A percentile compares a stretch with the other conserved stretches of the same genome.
Conservation (phyloP, 2,797 vertebrate species). For the Acropternis orthonyx region DNA sequence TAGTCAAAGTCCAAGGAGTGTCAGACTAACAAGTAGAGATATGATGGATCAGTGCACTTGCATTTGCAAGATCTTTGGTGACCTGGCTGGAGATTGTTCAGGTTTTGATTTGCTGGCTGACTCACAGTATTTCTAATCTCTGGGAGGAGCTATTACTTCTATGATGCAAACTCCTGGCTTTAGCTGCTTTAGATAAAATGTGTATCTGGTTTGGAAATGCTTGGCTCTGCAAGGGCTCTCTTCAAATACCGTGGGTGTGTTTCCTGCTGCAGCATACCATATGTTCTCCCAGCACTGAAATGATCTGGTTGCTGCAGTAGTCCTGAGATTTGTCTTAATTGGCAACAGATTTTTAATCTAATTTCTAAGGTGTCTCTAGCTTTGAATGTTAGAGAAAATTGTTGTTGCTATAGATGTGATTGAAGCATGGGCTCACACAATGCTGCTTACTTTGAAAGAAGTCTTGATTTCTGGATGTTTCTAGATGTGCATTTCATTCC, state of each 20-base stretch:
- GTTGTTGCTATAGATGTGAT: background rate
- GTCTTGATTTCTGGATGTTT: background rate
- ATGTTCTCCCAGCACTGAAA: background rate
- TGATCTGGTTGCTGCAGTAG: background rate
- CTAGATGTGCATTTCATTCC: background rate
- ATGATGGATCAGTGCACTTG: background rate
- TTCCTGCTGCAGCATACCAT: conserved; percentile 24
- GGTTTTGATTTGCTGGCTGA: conserved; percentile 8
- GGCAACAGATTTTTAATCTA: background rate
- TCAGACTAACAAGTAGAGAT: background rate
- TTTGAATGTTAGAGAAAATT: background rate
- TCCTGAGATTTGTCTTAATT: background rate
- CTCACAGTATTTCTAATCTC: conserved; percentile 20
- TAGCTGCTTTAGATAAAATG: background rate
- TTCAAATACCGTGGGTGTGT: background rate
- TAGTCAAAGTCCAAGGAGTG: background rate
- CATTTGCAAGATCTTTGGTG: background rate
- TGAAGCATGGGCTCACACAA: background rate
- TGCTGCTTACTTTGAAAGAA: background rate
- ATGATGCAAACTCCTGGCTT: conserved; percentile 14
- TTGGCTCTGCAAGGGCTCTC: background rate
- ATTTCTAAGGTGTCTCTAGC: background rate
- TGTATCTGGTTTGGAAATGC: background rate
- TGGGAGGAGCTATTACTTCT: conserved; percentile 31
- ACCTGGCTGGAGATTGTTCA: background rate